phyloP scores from a whole-genome alignment of 2,113 vertebrate species.

The Ranitomeya imitator region DNA sequence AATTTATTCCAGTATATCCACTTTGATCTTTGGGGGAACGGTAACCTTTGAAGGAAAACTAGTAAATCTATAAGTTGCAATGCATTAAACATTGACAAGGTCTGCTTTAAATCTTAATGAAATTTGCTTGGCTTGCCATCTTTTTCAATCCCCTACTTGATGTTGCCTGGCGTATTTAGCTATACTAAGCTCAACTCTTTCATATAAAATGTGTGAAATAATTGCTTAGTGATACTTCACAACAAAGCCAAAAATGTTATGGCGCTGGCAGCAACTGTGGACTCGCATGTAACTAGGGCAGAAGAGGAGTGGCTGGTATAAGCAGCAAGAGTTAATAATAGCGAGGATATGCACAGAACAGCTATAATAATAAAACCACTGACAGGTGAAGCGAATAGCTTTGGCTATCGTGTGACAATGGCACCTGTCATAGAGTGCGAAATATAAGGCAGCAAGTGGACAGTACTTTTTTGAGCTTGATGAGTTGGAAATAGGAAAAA shows the following conservation, averaged over 20 bases:
- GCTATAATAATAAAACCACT: too few species aligned
- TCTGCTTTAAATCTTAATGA: constrained; percentile 9
- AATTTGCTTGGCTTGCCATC: constrained; percentile 11
- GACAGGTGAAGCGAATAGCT: too few species aligned
- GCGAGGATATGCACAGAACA: too few species aligned
- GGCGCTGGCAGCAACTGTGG: background rate
- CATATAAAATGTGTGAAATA: background rate
- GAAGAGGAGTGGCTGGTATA: background rate
- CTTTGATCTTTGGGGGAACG: constrained; percentile 25
- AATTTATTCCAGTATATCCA: constrained; percentile 28
- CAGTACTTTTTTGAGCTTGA: too few species aligned
- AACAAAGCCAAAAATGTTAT: background rate
- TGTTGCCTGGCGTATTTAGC: background rate
- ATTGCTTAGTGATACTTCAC: background rate
- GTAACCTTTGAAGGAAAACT: constrained; percentile 32
- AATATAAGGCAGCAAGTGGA: too few species aligned
- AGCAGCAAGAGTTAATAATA: background rate
- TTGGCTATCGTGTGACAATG: too few species aligned
- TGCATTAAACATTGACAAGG: constrained; percentile 30
- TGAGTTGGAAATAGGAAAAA: too few species aligned
- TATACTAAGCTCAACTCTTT: constrained; percentile 1
- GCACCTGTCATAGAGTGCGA: too few species aligned
- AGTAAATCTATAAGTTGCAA: constrained; percentile 28
- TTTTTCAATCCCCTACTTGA: constrained; percentile 5
- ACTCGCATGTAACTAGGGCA: background rate